Evolutionary conservation across 2,888 invertebrate species (phyloP).

Genomic region (Nemotelus pantherinus): DNA sequence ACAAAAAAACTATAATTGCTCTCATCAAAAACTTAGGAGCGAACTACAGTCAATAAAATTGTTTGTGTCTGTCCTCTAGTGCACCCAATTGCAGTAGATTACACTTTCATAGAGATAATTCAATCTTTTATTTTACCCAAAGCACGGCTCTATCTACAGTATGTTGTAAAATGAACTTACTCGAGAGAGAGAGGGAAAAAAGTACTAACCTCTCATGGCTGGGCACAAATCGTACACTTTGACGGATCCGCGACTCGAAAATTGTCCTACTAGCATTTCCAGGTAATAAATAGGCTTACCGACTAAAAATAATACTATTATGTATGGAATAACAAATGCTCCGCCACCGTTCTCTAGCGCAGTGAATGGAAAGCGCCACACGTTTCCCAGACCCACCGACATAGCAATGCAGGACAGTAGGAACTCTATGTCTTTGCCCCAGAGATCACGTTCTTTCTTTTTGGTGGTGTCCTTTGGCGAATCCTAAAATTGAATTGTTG

Average conservation of each 20-base stretch:
- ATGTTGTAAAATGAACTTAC: too few species aligned
- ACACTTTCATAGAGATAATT: too few species aligned
- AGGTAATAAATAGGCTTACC: conserved; percentile 78
- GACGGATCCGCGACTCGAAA: conserved; percentile 75
- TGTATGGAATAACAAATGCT: conserved; percentile 73
- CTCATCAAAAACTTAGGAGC: too few species aligned
- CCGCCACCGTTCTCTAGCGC: conserved; percentile 76
- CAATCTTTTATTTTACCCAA: too few species aligned
- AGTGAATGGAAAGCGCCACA: conserved; percentile 76
- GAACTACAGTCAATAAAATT: too few species aligned
- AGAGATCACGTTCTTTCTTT: conserved; percentile 58
- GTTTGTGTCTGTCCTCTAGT: too few species aligned
- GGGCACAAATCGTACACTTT: conserved; percentile 75
- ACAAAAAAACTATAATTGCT: too few species aligned
- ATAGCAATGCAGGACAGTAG: conserved; percentile 66
- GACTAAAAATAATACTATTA: conserved; percentile 71
- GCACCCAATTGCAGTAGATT: too few species aligned
- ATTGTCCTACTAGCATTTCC: conserved; percentile 80
- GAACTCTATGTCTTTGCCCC: conserved; percentile 64
- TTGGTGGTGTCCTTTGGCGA: conserved; percentile 42
- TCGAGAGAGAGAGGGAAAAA: background rate
- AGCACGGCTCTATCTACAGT: too few species aligned
- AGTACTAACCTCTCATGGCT: conserved; percentile 72
- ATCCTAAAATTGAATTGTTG: background rate
- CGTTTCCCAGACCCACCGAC: conserved; percentile 75